A percentile compares a stretch with the other conserved stretches of the same genome.
Evolutionary conservation across 2,113 vertebrate species (phyloP).

Genomic region (Saguinus imperator): DNA sequence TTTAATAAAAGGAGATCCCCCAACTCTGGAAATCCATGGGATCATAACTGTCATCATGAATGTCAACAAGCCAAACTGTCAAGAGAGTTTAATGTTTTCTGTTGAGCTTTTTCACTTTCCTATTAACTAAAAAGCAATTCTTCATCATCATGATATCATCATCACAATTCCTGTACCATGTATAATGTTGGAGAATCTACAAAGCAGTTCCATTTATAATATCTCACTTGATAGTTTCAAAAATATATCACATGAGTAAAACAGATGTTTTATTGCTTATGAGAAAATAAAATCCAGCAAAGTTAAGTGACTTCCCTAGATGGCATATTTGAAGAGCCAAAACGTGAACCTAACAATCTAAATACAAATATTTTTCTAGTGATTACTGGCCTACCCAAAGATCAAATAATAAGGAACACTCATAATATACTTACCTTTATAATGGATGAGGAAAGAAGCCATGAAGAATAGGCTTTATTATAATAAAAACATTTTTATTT

Average conservation of each 20-base stretch:
- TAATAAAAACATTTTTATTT: not conserved
- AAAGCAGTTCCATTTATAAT: not conserved
- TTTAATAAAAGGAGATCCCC: not conserved
- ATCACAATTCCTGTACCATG: not conserved
- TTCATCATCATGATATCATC: not conserved
- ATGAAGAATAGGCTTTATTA: not conserved
- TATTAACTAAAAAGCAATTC: conserved; percentile 19
- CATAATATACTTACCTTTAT: not conserved
- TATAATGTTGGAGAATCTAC: not conserved
- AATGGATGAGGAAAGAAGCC: not conserved
- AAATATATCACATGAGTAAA: not conserved
- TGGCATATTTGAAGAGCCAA: not conserved
- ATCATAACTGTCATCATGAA: not conserved
- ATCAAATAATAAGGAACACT: not conserved
- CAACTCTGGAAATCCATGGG: not conserved
- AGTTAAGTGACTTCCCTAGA: not conserved
- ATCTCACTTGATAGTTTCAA: not conserved
- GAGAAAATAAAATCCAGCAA: not conserved
- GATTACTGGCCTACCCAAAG: not conserved
- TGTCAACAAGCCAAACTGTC: not conserved
- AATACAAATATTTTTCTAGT: not conserved
- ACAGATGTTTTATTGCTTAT: not conserved
- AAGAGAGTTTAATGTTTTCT: not conserved
- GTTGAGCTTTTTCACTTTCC: conserved; percentile 1
- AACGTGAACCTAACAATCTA: not conserved